Percentiles rank a stretch among this genome's conserved stretches.
phyloP scores from a whole-genome alignment of 1,140 invertebrate species.

The Nephotettix cincticeps region DNA sequence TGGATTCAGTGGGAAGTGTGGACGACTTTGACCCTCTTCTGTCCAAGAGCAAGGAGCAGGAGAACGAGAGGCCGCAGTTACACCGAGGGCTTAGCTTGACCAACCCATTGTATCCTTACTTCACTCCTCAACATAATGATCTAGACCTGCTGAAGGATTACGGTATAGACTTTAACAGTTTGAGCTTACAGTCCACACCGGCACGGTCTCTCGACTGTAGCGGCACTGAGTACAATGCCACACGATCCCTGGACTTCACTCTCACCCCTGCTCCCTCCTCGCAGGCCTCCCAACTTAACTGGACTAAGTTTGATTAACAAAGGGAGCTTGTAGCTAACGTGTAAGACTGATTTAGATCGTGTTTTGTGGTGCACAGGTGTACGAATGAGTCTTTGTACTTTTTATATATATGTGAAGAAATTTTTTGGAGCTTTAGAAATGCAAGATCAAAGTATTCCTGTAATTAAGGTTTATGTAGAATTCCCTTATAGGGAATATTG shows the following conservation, averaged over 20 bases:
- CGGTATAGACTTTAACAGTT: slow-evolving; percentile 41
- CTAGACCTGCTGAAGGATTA: slow-evolving; percentile 41
- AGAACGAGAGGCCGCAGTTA: background rate
- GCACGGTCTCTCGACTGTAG: background rate
- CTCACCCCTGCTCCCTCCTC: slow-evolving; percentile 11
- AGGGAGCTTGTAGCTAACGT: background rate
- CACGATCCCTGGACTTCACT: background rate
- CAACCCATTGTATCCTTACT: slow-evolving; percentile 61
- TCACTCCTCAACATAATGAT: slow-evolving; percentile 49
- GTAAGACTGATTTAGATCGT: too few species aligned
- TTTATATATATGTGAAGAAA: too few species aligned
- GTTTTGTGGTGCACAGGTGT: too few species aligned
- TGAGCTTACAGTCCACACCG: slow-evolving; percentile 17
- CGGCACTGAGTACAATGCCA: background rate
- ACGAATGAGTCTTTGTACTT: too few species aligned
- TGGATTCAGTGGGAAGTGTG: slow-evolving; percentile 56
- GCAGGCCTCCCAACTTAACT: slow-evolving; percentile 35
- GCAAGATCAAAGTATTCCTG: too few species aligned
- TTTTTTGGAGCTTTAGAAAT: too few species aligned
- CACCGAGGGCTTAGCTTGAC: slow-evolving; percentile 51
- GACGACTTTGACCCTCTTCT: slow-evolving; percentile 63
- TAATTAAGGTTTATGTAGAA: too few species aligned
- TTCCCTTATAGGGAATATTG: too few species aligned
- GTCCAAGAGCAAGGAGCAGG: slow-evolving; percentile 42
- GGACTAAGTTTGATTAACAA: slow-evolving; percentile 43